Base-by-base conservation (phyloP, 1,140 invertebrate genomes). In the Hylaeus volcanicus region DNA sequence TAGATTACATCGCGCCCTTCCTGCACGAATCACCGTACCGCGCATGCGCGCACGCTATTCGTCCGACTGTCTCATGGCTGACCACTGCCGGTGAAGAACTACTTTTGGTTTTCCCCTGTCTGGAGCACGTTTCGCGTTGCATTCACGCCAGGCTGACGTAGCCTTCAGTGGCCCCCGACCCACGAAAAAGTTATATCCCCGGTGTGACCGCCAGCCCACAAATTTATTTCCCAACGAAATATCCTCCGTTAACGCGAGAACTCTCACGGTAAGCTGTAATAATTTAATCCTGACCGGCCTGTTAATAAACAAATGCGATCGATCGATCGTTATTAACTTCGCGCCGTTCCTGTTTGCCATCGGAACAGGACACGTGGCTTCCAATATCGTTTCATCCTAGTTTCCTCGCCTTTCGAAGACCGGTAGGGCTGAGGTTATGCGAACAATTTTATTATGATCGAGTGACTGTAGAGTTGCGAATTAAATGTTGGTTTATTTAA, bases 31-130 rank as follows among this genome's bases (percentile, higher is more conserved):
- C 48, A 43, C 74, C 74, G 74, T 26, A 26, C 26, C 63, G 84
- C 88, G 86, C 88, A 86, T 83, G 84, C 83, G 86, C 83, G 8
- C 8, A 3, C 39, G 37, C 68, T 65, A 56, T 45, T n/a, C 53
- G n/a, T 37, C 68, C 51, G 60, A 55, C 60, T 70, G 61, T 60
- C 51, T 53, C 71, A 74, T 69, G 83, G 74, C 83, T 86, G 88
- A 87, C 85, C 88, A 83, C 79, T 75, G 83, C 83, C 78, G 60
- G 81, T 82, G 58, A 88, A 80, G 55, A 84, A 90, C 88, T 88
- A 87, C 88, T 89, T 89, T 84, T 68, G 53, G 6, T 56, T n/a
- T 69, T 48, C 15, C 74, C 55, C 58, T 48, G 53, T 63, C 55
- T 37, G n/a, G 41, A 43, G 9, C 60, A 43, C 68, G 45, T 70